Base-by-base conservation (phyloP, 2,888 invertebrate species). In the Synergus laeviventris region DNA sequence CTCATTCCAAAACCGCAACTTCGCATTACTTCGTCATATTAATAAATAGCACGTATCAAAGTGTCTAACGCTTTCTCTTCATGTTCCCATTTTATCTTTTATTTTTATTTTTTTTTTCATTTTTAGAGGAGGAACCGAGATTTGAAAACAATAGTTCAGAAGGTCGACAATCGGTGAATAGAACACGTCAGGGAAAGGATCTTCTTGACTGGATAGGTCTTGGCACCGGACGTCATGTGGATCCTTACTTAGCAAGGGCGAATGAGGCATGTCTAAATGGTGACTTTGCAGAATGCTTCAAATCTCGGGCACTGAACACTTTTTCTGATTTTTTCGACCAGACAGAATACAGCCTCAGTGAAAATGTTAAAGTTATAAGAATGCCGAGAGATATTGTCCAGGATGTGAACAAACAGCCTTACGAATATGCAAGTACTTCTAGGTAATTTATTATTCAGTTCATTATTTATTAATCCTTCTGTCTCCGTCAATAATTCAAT, bases 211-310 rank as follows among this genome's bases (percentile, higher is more conserved):
- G 95, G 93, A 93, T 97, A 31, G 96, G 96, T 12, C 91, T 96
- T 60, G 96, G 96, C 14, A 95, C 95, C 7, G 94, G 93, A 60
- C 91, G 92, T 79, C 94, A 96, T 85, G 94, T 94, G 73, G 96
- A 96, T 91, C 96, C 96, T 0, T 97, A 95, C 90, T 91, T 96
- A 84, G 94, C 95, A 73, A 94, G 93, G 86, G 93, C 95, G 0
- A 96, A 96, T 76, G 92, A 94, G 81, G 95, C 94, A 81, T 97
- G 96, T 84, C 91, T 96, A 76, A 94, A 93, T 79, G 96, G 96
- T 5, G 96, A 97, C 88, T 91, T 97, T n/a, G 95, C 96, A 0
- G 96, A 96, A 87, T 97, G 96, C 88, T 96, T 97, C 89, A 96
- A 97, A 87, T 96, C 96, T 0, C 94, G 95, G 82, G 96, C 96